Percentiles rank a stretch among this genome's conserved stretches.
These are phyloP conservation scores for Cricetomys ansorgei DNA, from an alignment of 2,113 vertebrate genomes.

Conservation along the genomic window DNA sequence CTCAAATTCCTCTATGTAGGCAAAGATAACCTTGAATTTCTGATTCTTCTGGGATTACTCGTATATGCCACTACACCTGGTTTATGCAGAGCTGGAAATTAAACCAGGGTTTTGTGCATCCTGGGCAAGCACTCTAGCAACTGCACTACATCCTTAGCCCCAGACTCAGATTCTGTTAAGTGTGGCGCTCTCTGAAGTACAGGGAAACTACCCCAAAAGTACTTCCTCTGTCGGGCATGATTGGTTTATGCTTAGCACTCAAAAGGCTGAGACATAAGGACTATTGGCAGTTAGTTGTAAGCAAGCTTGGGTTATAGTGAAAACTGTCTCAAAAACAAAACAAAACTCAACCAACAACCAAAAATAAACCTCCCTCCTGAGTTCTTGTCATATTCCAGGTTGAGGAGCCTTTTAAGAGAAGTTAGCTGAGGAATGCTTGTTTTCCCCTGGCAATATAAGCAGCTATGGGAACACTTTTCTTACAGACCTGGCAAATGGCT, in stretches of 20 bases:
- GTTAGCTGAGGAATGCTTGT: background rate
- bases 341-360: background rate
- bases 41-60: background rate
- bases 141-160: background rate
- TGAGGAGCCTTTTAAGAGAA: background rate
- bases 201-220: background rate
- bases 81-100: background rate
- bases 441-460: background rate
- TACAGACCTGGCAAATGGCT: background rate
- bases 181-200: background rate
- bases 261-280: background rate
- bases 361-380: background rate
- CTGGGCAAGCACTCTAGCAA: background rate
- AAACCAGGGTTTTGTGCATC: background rate
- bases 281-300: background rate
- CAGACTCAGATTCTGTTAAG: background rate
- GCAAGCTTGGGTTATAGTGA: background rate
- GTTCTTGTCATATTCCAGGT: background rate
- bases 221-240: background rate
- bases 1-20: background rate
- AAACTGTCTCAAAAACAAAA: background rate
- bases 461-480: background rate
- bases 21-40: background rate
- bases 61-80: background rate
- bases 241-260: background rate